Conservation (phyloP, 1,140 invertebrate species). For the Lordiphosa stackelbergi region DNA sequence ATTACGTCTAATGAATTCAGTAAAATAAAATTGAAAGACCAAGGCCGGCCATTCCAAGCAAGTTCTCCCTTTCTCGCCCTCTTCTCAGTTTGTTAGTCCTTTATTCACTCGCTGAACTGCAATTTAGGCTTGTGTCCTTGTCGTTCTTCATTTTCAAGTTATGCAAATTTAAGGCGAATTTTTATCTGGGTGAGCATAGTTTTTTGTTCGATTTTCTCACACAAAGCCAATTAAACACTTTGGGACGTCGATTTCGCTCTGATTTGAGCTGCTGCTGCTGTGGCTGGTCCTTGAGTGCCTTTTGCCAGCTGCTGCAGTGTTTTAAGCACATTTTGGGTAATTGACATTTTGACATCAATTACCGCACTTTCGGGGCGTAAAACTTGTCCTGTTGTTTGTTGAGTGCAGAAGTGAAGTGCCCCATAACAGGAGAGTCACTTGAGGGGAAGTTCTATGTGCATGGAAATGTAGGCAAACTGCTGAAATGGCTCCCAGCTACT, state of each 20-base stretch:
- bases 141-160: constrained; percentile 31
- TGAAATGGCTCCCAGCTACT: no score
- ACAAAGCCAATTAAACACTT: constrained; percentile 53
- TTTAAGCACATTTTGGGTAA: constrained; percentile 61
- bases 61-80: constrained; percentile 8
- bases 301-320: constrained; percentile 31
- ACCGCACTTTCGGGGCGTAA: constrained; percentile 45
- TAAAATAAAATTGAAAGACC: constrained; percentile 52
- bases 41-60: constrained; percentile 11
- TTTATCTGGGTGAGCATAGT: constrained; percentile 6
- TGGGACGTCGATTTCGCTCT: constrained; percentile 40
- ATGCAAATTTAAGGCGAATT: constrained; percentile 35
- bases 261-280: constrained; percentile 4
- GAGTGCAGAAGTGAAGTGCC: constrained; percentile 2
- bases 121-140: constrained; percentile 28
- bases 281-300: constrained; percentile 17
- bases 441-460: constrained; percentile 20
- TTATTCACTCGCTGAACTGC: constrained; percentile 12
- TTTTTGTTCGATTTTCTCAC: constrained; percentile 16
- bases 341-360: constrained; percentile 66
- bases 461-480: constrained; percentile 14
- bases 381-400: constrained; percentile 19
- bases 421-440: constrained; percentile 1
- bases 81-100: constrained; percentile 3
- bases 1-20: constrained; percentile 70